Base-by-base conservation (phyloP, 2,113 vertebrate genomes). In the Cyprinodon tularosa region DNA sequence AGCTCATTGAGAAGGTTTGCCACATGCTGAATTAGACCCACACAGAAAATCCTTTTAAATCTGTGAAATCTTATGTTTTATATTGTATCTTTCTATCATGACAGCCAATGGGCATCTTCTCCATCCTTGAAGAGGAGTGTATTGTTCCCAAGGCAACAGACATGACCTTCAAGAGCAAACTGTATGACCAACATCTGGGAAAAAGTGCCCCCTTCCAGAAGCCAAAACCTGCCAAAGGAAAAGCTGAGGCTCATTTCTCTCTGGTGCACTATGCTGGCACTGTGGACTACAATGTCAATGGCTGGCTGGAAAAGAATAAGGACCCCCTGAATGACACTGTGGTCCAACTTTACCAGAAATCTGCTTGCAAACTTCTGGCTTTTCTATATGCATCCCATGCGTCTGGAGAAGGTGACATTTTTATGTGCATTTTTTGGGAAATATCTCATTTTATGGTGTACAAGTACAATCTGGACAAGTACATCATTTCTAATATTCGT, bases 161-260 rank as follows among this genome's bases (percentile, higher is more conserved):
- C 62, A 38, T 61, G 0, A 91, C 97, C 94, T 98, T 97, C 85
- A 97, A 97, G 87, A 97, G 96, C 92, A 96, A 97, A 82, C 92
- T 97, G 12, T 96, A 95, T 22, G 96, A 97, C 40, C 96, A 97
- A 63, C 96, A 97, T 37, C 78, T 97, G 78, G 96, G 97, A 1
- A 97, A 97, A 64, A 83, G 67, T 38, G 40, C 62, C 15, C 57
- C 81, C 20, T 83, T 83, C 68, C 67, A 83, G 72, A 77, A 77
- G 20, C 75, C 75, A 2, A 94, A 92, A 14, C 92, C 90, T 1
- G 68, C 84, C 47, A 94, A 94, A 84, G 93, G 93, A 62, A 94
- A 94, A 71, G 83, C 92, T 50, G 93, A 93, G 71, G 93, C 93
- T 1, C 92, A 93, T 71, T 94, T 94, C 42, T 78, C 91, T 4